Percentiles rank a stretch among this genome's conserved stretches.
Evolutionary conservation across 2,888 invertebrate species (phyloP).

Genomic region (Drosophila eohydei): DNA sequence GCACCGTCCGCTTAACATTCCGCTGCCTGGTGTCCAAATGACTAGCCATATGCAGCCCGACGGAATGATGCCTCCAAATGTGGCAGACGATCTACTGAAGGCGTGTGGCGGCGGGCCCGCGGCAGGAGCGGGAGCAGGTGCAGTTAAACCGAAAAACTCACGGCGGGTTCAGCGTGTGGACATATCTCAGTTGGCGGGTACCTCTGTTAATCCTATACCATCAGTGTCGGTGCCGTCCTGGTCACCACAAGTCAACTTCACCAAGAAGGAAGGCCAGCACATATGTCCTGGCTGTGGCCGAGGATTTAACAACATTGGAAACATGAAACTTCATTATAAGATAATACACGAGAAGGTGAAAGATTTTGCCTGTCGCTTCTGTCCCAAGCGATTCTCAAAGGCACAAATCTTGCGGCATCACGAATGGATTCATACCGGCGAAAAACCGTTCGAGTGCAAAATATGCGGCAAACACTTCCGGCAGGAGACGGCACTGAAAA

Average conservation of each 20-base stretch:
- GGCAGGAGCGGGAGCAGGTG: constrained; percentile 24
- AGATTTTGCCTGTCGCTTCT: constrained; percentile 82
- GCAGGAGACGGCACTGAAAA: constrained; percentile 82
- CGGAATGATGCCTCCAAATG: constrained; percentile 56
- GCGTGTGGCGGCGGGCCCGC: constrained; percentile 69
- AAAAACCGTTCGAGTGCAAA: constrained; percentile 83
- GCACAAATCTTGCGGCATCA: constrained; percentile 84
- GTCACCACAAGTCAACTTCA: constrained; percentile 83
- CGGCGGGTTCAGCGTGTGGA: constrained; percentile 82
- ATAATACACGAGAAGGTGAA: constrained; percentile 84
- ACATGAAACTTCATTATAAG: constrained; percentile 82
- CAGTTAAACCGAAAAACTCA: constrained; percentile 80
- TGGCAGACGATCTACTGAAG: constrained; percentile 79
- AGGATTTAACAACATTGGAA: constrained; percentile 83
- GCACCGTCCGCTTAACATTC: constrained; percentile 75
- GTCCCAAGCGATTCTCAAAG: constrained; percentile 83
- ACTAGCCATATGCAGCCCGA: constrained; percentile 42
- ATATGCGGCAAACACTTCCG: constrained; percentile 83
- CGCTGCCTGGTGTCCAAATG: constrained; percentile 45
- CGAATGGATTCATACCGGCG: constrained; percentile 84
- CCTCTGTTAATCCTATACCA: constrained; percentile 81
- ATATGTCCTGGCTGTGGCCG: constrained; percentile 83
- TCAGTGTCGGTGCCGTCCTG: constrained; percentile 82
- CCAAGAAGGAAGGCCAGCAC: constrained; percentile 83
- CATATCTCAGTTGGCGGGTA: constrained; percentile 80